Evolutionary conservation across 2,888 invertebrate species (phyloP).

Genomic region (Chelonus formosanus): DNA sequence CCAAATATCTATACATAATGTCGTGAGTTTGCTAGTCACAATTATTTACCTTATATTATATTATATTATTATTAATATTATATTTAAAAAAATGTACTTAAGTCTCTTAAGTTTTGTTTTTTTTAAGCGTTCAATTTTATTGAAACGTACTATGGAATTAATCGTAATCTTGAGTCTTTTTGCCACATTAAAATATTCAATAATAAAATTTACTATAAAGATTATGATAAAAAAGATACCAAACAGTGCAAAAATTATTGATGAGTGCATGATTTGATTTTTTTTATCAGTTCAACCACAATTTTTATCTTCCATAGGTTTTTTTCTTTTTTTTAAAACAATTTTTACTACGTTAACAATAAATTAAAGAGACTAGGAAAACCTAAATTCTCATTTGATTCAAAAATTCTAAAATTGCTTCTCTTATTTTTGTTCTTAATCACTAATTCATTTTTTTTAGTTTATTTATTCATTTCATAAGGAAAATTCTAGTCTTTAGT

Average conservation of each 20-base stretch:
- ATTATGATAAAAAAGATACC: constrained; percentile 46
- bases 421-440: background rate
- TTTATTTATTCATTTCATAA: background rate
- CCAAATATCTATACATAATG: constrained; percentile 17
- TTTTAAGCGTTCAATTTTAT: constrained; percentile 33
- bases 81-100: too few species aligned
- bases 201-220: constrained; percentile 45
- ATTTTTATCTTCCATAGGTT: constrained; percentile 9
- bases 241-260: constrained; percentile 42
- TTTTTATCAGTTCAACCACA: constrained; percentile 8
- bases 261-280: constrained; percentile 10
- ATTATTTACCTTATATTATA: too few species aligned
- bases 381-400: constrained; percentile 14
- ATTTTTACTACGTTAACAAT: constrained; percentile 24
- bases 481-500: constrained; percentile 9
- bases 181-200: constrained; percentile 38
- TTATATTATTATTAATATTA: too few species aligned
- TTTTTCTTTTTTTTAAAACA: background rate
- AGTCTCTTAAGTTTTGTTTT: constrained; percentile 19
- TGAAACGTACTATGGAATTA: background rate
- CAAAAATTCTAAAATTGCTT: constrained; percentile 7
- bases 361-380: constrained; percentile 34
- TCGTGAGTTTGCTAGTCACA: background rate
- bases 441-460: background rate
- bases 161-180: constrained; percentile 7